Base-by-base conservation (phyloP, 2,113 vertebrate species). In the Mesocricetus auratus region DNA sequence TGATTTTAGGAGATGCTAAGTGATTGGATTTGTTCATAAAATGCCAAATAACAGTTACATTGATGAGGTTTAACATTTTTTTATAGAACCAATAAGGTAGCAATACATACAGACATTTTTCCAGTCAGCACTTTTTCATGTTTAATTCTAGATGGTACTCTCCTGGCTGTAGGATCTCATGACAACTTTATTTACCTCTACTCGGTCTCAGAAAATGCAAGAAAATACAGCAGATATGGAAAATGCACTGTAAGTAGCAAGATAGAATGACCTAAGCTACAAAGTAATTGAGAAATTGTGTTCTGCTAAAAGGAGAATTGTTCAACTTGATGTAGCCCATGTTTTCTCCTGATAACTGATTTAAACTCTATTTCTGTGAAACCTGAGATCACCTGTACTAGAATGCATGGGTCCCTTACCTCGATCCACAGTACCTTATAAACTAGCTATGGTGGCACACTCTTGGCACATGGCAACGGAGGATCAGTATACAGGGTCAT, bases 141-240 rank as follows among this genome's bases (percentile, higher is more conserved):
- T 96, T 95, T 71, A 93, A 19, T 98, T 98, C 47, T 97, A 99
- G 99, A 99, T 98, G 99, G 99, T 88, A 98, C 97, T 93, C 98
- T 99, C 97, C 98, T 99, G 98, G 99, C 99, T 90, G 99, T 99
- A 77, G 99, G 99, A 95, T 99, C 99, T 95, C 99, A 99, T 3
- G 99, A 99, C 98, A 99, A 99, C 98, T 99, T 99, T 88, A 99
- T 99, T 99, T 99, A 99, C 98, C 99, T 99, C 98, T 99, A 99
- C 86, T 98, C 97, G 50, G 99, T 99, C 93, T 99, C 99, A 19
- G 99, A 99, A 97, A 99, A 99, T 95, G 99, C 99, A 98, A 99
- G 99, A 95, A 99, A 99, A 95, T 99, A 99, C 98, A 99, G 99
- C 98, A 99, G 99, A 98, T 99, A 99, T 0, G 99, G 99, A 97